Evolutionary conservation across 2,113 vertebrate species (phyloP).

Genomic region (Orthonyx spaldingii): DNA sequence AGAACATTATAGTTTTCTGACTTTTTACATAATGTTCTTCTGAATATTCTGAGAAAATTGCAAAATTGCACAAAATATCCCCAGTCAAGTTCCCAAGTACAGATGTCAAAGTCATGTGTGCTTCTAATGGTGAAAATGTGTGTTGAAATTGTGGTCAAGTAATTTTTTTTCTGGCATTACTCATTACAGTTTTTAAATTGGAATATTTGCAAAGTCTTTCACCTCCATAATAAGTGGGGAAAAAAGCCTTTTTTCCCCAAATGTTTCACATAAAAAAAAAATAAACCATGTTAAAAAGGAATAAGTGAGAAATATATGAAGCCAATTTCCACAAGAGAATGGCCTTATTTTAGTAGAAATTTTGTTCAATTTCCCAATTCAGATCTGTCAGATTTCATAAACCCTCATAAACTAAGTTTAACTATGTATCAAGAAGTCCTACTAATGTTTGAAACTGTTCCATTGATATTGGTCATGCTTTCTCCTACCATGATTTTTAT

Average conservation of each 20-base stretch:
- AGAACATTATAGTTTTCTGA: background rate
- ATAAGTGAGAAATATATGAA: background rate
- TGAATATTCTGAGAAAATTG: background rate
- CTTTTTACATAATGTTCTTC: background rate
- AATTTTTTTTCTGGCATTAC: background rate
- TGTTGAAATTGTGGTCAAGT: background rate
- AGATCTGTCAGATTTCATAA: background rate
- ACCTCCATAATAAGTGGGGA: background rate
- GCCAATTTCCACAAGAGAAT: background rate
- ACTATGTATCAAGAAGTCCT: background rate
- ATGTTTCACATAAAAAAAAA: background rate
- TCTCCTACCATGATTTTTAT: background rate
- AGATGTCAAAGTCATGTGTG: background rate
- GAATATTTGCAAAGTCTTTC: background rate
- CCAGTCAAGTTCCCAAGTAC: background rate
- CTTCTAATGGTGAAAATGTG: background rate
- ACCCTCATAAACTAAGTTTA: background rate
- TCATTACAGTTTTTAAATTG: background rate
- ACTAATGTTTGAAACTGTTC: background rate
- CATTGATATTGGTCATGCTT: background rate
- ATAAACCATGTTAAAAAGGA: background rate
- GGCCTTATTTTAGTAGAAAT: background rate
- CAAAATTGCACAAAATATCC: background rate
- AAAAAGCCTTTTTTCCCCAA: fast-evolving
- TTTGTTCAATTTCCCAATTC: background rate